Evolutionary conservation across 2,888 invertebrate genomes (phyloP).

Genomic region (Himalopsyche tibetana): DNA sequence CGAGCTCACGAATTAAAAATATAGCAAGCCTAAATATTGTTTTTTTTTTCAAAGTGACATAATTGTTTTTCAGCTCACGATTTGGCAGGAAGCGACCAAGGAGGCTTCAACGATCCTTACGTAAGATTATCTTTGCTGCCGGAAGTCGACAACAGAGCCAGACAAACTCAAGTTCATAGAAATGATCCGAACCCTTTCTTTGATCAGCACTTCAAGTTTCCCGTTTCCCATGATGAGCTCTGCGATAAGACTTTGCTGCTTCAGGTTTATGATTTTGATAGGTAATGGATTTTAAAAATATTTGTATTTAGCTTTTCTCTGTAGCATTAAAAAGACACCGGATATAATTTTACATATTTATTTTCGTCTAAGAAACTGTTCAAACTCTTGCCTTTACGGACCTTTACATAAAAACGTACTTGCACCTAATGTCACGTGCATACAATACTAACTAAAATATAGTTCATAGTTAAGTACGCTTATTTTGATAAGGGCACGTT

Average conservation of each 20-base stretch:
- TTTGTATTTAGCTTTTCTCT: background rate
- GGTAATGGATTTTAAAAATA: conserved; percentile 68
- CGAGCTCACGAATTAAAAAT: background rate
- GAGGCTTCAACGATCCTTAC: conserved; percentile 94
- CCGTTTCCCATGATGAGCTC: conserved; percentile 91
- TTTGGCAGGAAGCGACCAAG: conserved; percentile 88
- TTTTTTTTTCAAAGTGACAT: background rate
- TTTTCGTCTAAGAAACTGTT: too few species aligned
- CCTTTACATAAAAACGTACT: too few species aligned
- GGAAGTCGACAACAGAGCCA: conserved; percentile 88
- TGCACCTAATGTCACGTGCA: too few species aligned
- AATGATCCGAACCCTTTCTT: conserved; percentile 92
- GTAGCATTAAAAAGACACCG: background rate
- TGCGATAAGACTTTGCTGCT: conserved; percentile 85
- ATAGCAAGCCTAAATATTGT: background rate
- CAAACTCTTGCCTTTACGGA: too few species aligned
- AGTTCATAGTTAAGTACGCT: too few species aligned
- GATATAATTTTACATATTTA: too few species aligned
- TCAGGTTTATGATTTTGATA: conserved; percentile 82
- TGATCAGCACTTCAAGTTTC: conserved; percentile 95
- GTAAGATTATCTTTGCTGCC: conserved; percentile 88
- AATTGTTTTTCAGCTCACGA: conserved; percentile 81
- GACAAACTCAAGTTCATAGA: conserved; percentile 90
- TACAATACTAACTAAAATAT: too few species aligned
- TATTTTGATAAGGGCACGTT: background rate